These are phyloP conservation scores for Rhodophaea formosa DNA, from an alignment of 2,888 invertebrate species.

Conservation along the genomic window DNA sequence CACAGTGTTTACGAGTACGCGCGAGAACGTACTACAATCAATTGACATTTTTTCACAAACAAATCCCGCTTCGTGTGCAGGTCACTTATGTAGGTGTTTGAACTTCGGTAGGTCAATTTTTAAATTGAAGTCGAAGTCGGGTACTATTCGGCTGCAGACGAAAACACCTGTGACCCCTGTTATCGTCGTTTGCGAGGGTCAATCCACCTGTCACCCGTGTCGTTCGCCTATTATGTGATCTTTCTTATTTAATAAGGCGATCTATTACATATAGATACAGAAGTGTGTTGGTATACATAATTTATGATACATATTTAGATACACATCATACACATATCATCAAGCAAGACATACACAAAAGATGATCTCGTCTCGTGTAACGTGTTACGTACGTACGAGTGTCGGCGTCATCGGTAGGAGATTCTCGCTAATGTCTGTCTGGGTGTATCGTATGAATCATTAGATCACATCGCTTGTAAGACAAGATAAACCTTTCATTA, in stretches of 20 bases:
- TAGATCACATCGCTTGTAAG: conserved; percentile 7
- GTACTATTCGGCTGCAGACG: conserved; percentile 46
- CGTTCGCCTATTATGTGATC: neutral
- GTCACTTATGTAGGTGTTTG: conserved; percentile 38
- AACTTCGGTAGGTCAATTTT: conserved; percentile 58
- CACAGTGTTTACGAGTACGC: neutral
- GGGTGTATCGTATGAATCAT: conserved; percentile 15
- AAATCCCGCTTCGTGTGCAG: conserved; percentile 32
- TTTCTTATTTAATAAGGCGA: neutral
- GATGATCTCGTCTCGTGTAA: neutral
- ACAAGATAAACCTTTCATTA: neutral
- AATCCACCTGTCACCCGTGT: neutral
- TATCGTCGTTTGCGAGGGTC: conserved; percentile 14
- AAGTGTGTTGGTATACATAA: too few relatives aligned
- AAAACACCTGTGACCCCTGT: conserved; percentile 34
- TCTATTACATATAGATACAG: neutral
- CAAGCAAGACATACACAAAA: neutral
- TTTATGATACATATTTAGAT: too few relatives aligned
- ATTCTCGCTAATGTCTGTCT: conserved; percentile 4
- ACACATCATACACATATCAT: too few relatives aligned
- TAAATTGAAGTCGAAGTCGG: conserved; percentile 68
- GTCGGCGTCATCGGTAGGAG: neutral
- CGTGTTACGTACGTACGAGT: neutral
- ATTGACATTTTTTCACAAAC: conserved; percentile 29
- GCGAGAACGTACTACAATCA: conserved; percentile 2